Conservation (phyloP, 2,888 invertebrate genomes). For the Acronicta alni region DNA sequence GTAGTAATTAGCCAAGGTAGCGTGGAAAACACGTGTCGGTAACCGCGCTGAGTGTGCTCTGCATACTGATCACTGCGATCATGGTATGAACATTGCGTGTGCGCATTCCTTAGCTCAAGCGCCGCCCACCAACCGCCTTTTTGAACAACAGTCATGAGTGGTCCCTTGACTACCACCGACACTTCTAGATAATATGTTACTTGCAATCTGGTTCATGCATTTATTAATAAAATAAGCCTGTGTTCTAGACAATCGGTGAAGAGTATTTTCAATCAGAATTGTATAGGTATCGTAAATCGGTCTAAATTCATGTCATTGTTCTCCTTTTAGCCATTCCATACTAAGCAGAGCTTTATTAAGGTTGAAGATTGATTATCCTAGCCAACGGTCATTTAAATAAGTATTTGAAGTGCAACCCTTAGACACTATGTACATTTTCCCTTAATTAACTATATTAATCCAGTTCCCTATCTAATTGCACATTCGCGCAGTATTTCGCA, state of each 20-base stretch:
- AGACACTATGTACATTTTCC: constrained; percentile 12
- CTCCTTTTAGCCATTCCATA: not conserved
- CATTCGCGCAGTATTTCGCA: constrained; percentile 60
- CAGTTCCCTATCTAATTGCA: constrained; percentile 76
- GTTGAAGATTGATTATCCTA: not conserved
- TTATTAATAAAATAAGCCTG: not conserved
- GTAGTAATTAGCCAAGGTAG: constrained; percentile 80
- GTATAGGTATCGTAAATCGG: not conserved
- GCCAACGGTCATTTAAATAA: not conserved
- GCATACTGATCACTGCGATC: constrained; percentile 79
- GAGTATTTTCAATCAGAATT: not conserved
- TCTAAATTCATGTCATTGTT: too few species aligned
- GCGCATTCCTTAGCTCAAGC: constrained; percentile 74
- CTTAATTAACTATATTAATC: constrained; percentile 67
- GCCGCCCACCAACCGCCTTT: constrained; percentile 61
- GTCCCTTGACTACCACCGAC: constrained; percentile 21
- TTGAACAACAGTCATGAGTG: constrained; percentile 43
- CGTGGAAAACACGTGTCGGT: constrained; percentile 79
- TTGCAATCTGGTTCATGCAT: constrained; percentile 19
- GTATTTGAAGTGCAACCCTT: not conserved
- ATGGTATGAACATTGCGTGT: constrained; percentile 73
- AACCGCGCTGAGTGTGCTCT: constrained; percentile 71
- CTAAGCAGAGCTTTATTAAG: not conserved
- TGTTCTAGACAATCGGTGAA: not conserved
- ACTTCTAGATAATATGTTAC: constrained; percentile 28